These are phyloP conservation scores for Pachypeltis micranthus DNA, from an alignment of 1,140 invertebrate genomes.

Conservation along the genomic window DNA sequence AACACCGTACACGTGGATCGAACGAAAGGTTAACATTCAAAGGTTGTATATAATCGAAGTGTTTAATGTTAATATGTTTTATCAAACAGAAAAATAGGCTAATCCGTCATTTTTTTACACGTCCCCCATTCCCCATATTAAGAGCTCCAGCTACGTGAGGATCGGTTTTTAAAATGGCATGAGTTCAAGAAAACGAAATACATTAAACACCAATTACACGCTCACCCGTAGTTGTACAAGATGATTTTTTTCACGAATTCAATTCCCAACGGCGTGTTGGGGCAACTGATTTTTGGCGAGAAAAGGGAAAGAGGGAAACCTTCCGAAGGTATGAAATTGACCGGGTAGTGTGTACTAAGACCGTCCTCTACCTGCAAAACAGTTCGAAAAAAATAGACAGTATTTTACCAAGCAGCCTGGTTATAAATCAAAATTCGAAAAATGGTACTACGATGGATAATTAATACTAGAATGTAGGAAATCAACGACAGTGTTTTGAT, in stretches of 20 bases:
- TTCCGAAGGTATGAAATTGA: neutral
- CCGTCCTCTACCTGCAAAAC: neutral
- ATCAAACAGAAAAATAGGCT: too few relatives aligned
- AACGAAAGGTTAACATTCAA: too few relatives aligned
- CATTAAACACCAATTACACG: neutral
- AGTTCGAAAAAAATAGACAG: too few relatives aligned
- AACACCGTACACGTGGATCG: too few relatives aligned
- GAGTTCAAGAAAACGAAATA: constrained; percentile 4
- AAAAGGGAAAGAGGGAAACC: neutral
- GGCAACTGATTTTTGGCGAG: neutral
- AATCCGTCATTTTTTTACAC: too few relatives aligned
- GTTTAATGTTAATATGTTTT: too few relatives aligned
- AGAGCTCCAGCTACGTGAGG: too few relatives aligned
- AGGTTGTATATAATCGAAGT: too few relatives aligned
- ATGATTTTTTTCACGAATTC: neutral
- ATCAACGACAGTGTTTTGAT: neutral
- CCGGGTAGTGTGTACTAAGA: neutral
- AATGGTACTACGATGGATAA: neutral
- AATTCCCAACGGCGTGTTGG: neutral
- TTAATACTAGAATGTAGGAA: neutral
- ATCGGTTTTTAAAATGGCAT: neutral
- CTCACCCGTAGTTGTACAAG: constrained; percentile 1
- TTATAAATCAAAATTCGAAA: too few relatives aligned
- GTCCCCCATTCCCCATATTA: too few relatives aligned
- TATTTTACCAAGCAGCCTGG: too few relatives aligned